phyloP scores from a whole-genome alignment of 2,797 vertebrate genomes.

The Typhlichthys subterraneus region DNA sequence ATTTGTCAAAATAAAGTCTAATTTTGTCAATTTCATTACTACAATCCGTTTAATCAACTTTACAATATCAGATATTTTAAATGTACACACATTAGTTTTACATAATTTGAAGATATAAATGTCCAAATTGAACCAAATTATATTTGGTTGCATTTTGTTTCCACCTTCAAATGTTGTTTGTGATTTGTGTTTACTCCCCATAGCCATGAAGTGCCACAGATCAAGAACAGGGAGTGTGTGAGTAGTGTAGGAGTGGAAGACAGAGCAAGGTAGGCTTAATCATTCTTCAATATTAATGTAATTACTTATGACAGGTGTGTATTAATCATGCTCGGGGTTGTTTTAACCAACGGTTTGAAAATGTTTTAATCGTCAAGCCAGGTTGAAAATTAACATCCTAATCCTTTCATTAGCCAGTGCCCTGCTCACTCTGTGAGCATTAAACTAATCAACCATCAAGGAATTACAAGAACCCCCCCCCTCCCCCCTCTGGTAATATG shows the following conservation, averaged over 20 bases:
- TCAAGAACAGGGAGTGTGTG: slow-evolving; percentile 41
- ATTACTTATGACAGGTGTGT: slow-evolving; percentile 71
- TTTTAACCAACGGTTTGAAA: slow-evolving; percentile 48
- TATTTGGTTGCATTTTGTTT: neutral
- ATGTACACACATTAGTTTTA: neutral
- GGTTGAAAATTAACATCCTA: slow-evolving; percentile 56
- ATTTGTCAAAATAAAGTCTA: neutral
- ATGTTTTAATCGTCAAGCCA: slow-evolving; percentile 52
- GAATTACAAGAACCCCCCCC: neutral
- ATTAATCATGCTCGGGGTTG: slow-evolving; percentile 59
- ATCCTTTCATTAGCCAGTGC: slow-evolving; percentile 39
- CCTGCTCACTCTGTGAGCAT: neutral
- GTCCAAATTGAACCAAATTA: slow-evolving; percentile 7
- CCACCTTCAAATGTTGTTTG: slow-evolving; percentile 19
- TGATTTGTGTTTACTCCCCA: slow-evolving; percentile 34
- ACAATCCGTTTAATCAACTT: neutral
- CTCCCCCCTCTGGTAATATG: no score
- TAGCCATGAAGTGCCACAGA: slow-evolving; percentile 17
- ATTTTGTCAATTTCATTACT: neutral
- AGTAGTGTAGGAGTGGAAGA: slow-evolving; percentile 50
- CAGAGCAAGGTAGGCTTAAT: slow-evolving; percentile 51
- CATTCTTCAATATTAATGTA: slow-evolving; percentile 58
- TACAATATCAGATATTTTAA: neutral
- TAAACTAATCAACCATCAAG: neutral
- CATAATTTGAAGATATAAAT: neutral